Evolutionary conservation across 2,797 vertebrate species (phyloP).

Genomic region (Aplochiton taeniatus): DNA sequence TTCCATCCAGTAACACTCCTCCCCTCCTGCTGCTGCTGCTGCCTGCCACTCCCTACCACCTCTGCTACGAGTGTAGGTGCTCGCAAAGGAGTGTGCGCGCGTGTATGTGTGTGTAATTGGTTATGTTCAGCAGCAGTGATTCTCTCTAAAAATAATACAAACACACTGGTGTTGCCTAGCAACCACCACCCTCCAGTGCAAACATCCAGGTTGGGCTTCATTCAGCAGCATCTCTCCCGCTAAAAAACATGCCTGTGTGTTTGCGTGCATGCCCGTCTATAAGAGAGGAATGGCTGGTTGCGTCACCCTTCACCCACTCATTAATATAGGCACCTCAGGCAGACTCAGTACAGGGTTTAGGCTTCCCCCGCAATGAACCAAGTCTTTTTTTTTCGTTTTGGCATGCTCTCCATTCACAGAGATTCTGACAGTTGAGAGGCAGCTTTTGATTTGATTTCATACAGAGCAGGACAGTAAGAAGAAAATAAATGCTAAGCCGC

Average conservation of each 20-base stretch:
- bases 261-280: constrained; percentile 22
- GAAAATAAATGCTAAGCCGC: too few species aligned
- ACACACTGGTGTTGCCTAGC: constrained; percentile 72
- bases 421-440: too few species aligned
- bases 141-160: constrained; percentile 81
- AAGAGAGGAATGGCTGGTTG: constrained; percentile 58
- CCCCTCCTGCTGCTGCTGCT: neutral
- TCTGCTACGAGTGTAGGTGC: constrained; percentile 16
- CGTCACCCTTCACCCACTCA: constrained; percentile 71
- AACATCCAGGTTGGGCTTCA: constrained; percentile 75
- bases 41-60: neutral
- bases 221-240: constrained; percentile 64
- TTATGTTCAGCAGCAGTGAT: constrained; percentile 64
- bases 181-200: constrained; percentile 72
- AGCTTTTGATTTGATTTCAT: too few species aligned
- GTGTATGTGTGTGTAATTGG: constrained; percentile 9
- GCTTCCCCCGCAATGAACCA: too few species aligned
- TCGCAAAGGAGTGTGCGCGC: constrained; percentile 32
- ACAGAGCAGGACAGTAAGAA: too few species aligned
- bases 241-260: constrained; percentile 14
- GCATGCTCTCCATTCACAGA: too few species aligned
- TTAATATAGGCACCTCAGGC: constrained; percentile 61
- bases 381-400: too few species aligned
- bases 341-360: constrained; percentile 66
- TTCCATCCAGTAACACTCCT: neutral